A percentile compares a stretch with the other conserved stretches of the same genome.
phyloP scores from a whole-genome alignment of 2,797 vertebrate species.

The Phrynocephalus vlangalii region DNA sequence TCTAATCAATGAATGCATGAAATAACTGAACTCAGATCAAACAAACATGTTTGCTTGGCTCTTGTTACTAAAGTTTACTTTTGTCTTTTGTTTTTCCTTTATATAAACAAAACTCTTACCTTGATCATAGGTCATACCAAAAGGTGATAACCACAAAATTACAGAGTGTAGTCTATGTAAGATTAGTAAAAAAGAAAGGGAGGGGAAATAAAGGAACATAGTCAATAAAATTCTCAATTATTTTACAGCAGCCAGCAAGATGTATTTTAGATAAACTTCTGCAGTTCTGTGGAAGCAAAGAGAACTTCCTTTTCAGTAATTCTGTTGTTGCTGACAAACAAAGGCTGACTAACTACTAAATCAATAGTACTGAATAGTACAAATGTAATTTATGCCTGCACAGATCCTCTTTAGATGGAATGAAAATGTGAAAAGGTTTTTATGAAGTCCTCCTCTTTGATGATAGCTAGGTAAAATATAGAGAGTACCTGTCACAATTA shows the following conservation, averaged over 20 bases:
- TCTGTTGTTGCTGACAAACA: background rate
- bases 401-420: background rate
- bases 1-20: slow-evolving; percentile 1
- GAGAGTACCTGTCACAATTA: too few relatives aligned
- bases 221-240: background rate
- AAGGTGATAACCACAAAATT: background rate
- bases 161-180: background rate
- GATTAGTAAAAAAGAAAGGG: background rate
- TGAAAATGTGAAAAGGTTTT: background rate
- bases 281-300: background rate
- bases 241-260: background rate
- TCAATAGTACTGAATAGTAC: background rate
- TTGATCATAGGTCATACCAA: background rate
- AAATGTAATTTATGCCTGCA: background rate
- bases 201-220: background rate
- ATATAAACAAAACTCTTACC: background rate
- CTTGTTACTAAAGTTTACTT: background rate
- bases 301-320: background rate
- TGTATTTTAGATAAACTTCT: background rate
- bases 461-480: too few relatives aligned
- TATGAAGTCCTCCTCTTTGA: too few relatives aligned
- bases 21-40: slow-evolving; percentile 7
- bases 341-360: background rate
- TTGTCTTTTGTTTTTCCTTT: background rate
- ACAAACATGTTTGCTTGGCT: background rate